These are phyloP conservation scores for Amphipoea oculea DNA, from an alignment of 2,888 invertebrate genomes.

Conservation along the genomic window DNA sequence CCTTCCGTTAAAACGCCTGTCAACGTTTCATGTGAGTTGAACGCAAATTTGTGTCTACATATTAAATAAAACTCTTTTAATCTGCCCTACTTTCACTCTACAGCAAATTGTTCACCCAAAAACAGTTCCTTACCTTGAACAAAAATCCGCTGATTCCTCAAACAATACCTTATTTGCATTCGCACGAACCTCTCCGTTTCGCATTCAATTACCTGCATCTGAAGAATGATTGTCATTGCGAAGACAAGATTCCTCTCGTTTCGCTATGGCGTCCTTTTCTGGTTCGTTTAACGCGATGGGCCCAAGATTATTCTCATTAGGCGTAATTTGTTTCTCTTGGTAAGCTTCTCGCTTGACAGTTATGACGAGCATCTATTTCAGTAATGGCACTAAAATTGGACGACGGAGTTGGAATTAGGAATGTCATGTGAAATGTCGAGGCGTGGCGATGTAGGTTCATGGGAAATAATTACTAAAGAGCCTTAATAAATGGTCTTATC, in stretches of 20 bases:
- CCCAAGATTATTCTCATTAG: constrained; percentile 75
- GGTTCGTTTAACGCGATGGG: constrained; percentile 73
- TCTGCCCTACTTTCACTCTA: background rate
- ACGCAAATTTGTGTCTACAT: constrained; percentile 12
- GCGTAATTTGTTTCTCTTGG: constrained; percentile 73
- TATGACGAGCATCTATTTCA: constrained; percentile 65
- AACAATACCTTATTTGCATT: constrained; percentile 53
- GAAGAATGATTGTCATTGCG: constrained; percentile 68
- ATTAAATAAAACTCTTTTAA: constrained; percentile 4
- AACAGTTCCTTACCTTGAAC: constrained; percentile 34
- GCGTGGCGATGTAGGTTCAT: constrained; percentile 7
- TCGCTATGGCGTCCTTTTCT: constrained; percentile 70
- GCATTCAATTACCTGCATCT: constrained; percentile 69
- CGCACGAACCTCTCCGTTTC: constrained; percentile 36
- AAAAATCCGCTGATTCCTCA: constrained; percentile 35
- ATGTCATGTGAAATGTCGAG: constrained; percentile 28
- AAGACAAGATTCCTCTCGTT: constrained; percentile 72
- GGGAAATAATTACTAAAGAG: background rate
- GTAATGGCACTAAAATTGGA: constrained; percentile 54
- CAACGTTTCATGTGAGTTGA: constrained; percentile 43
- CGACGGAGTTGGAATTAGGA: constrained; percentile 31
- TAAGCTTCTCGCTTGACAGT: constrained; percentile 64
- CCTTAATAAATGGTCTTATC: background rate
- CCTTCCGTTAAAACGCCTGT: constrained; percentile 43
- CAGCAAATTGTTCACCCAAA: constrained; percentile 1